Percentiles rank a stretch among this genome's conserved stretches.
Conservation (phyloP, 2,797 vertebrate species). For the Echiichthys vipera region DNA sequence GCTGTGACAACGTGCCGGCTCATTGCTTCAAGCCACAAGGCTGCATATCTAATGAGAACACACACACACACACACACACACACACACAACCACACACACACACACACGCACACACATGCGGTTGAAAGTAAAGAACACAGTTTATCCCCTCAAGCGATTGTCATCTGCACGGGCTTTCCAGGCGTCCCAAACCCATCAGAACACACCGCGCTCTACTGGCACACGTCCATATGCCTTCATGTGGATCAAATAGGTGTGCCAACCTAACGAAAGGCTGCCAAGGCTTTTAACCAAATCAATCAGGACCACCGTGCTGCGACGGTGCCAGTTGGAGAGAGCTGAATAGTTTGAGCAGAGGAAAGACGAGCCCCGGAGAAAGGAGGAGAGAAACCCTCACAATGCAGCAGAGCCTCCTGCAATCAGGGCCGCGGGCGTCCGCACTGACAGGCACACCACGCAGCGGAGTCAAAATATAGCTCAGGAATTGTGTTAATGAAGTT, state of each 20-base stretch:
- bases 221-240: slow-evolving; percentile 5
- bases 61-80: slow-evolving; percentile 6
- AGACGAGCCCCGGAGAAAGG: slow-evolving; percentile 24
- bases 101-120: slow-evolving; percentile 18
- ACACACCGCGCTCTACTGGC: slow-evolving; percentile 33
- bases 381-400: slow-evolving; percentile 37
- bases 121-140: slow-evolving; percentile 28
- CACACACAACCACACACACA: slow-evolving; percentile 29
- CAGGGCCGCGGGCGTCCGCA: slow-evolving; percentile 21
- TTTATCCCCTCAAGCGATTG: slow-evolving; percentile 45
- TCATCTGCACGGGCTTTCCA: slow-evolving; percentile 40
- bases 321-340: slow-evolving; percentile 46
- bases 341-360: slow-evolving; percentile 32
- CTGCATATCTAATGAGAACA: slow-evolving; percentile 61
- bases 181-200: slow-evolving; percentile 31
- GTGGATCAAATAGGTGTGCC: slow-evolving; percentile 30
- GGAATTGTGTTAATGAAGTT: slow-evolving; percentile 2
- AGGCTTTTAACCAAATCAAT: slow-evolving; percentile 60
- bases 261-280: slow-evolving; percentile 38
- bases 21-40: slow-evolving; percentile 51
- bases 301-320: slow-evolving; percentile 39
- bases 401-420: slow-evolving; percentile 48
- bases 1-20: slow-evolving; percentile 73
- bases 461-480: slow-evolving; percentile 10
- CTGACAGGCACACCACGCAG: slow-evolving; percentile 25